A percentile compares a stretch with the other conserved stretches of the same genome.
Evolutionary conservation across 2,888 invertebrate genomes (phyloP).

Genomic region (Caenorhabditis wallacei): DNA sequence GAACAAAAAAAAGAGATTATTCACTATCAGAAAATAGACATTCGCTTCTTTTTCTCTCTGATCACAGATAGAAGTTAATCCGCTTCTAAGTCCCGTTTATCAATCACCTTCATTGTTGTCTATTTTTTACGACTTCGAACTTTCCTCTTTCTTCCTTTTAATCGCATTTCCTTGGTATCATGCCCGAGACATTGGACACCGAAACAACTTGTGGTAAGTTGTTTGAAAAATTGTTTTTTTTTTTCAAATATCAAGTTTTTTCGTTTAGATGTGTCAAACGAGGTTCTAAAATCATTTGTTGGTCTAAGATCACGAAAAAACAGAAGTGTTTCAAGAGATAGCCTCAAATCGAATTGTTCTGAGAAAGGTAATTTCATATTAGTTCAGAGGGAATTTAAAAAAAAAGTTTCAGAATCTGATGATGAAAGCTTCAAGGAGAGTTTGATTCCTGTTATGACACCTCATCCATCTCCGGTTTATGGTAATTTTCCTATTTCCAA

Average conservation of each 20-base stretch:
- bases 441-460: neutral
- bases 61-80: slow-evolving; percentile 6
- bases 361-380: slow-evolving; percentile 27
- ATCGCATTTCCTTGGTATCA: neutral
- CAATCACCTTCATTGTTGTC: neutral
- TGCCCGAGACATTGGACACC: neutral
- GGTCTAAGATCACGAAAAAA: neutral
- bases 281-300: slow-evolving; percentile 12
- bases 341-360: neutral
- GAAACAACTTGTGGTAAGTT: slow-evolving; percentile 6
- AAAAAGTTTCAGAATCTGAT: neutral
- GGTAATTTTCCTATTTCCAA: too few relatives aligned
- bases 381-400: neutral
- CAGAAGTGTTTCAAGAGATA: slow-evolving; percentile 27
- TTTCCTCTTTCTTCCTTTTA: neutral
- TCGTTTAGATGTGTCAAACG: slow-evolving; percentile 1
- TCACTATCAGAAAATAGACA: slow-evolving; percentile 16
- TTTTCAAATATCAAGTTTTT: neutral
- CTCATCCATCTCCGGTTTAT: neutral
- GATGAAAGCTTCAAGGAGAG: neutral
- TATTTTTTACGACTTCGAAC: neutral
- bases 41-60: neutral
- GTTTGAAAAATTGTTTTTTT: too few relatives aligned
- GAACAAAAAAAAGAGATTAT: slow-evolving; percentile 14
- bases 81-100: slow-evolving; percentile 3